Base-by-base conservation (phyloP, 2,113 vertebrate species). In the Oreochromis niloticus region DNA sequence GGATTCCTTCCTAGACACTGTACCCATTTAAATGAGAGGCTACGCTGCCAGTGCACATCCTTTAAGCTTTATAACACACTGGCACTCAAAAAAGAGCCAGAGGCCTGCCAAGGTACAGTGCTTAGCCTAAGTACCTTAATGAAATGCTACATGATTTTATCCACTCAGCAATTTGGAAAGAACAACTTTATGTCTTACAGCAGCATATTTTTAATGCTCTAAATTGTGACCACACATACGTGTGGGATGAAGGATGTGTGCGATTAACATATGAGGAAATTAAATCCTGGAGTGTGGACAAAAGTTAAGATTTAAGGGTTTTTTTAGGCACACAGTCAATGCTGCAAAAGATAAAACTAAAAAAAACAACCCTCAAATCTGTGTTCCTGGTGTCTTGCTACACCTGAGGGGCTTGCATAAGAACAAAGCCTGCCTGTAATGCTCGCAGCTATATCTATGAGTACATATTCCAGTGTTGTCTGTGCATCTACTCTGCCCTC, bases 41-140 rank as follows among this genome's bases (percentile, higher is more conserved):
- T 7, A 2, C 66, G n/a, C 54, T 82, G 82, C 91, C 90, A 91
- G 78, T 32, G 52, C 87, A 52, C 86, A 88, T 88, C 89, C 91
- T 90, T 86, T 54, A 85, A 90, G 89, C 85, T 92, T 88, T 83
- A 87, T 88, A 88, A 68, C 79, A 68, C 73, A 68, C 89, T 91
- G 91, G 91, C 90, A 90, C 84, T 87, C 43, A 19, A 68, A 50
- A 83, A 83, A 36, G 85, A 84, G 90, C 89, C 87, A 3, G 59
- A 81, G 89, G 91, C 92, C 90, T 90, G 93, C 95, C 93, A 94
- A 90, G 87, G 90, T 88, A 92, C 89, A 43, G 84, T 34, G 86
- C 90, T 95, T 90, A 94, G 91, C 86, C 89, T 82, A 87, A 94
- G 92, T 91, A 89, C 93, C 90, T 87, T 95, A 93, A 94, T 96